A percentile compares a stretch with the other conserved stretches of the same genome.
These are phyloP conservation scores for Metopolophium dirhodum DNA, from an alignment of 1,140 invertebrate species.

Conservation along the genomic window DNA sequence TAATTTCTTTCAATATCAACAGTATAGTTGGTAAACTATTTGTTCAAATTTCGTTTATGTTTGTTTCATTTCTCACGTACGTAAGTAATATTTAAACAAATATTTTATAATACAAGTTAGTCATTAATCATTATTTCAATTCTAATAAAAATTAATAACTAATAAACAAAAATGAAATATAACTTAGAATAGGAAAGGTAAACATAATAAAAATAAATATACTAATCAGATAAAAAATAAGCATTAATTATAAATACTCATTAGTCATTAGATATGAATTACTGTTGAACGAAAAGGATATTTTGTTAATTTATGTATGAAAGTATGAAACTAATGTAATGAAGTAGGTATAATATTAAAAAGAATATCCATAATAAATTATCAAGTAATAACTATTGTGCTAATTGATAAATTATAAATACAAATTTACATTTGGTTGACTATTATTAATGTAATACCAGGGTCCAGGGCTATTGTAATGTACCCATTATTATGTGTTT, in stretches of 20 bases:
- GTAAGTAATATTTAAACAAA: neutral
- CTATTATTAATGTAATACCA: neutral
- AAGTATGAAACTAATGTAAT: neutral
- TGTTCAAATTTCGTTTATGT: neutral
- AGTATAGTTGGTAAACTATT: neutral
- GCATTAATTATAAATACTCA: neutral
- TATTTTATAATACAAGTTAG: neutral
- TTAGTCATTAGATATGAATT: neutral
- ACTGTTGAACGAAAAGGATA: neutral
- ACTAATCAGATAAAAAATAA: neutral
- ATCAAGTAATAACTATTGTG: neutral
- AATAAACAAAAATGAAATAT: neutral
- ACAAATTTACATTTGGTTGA: neutral
- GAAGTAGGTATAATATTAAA: neutral
- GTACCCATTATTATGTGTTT: neutral
- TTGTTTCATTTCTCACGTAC: neutral
- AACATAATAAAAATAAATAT: neutral
- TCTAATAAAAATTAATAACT: neutral
- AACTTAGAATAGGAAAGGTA: neutral
- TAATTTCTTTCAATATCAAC: neutral
- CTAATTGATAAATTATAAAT: neutral
- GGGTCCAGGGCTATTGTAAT: neutral
- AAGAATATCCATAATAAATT: neutral
- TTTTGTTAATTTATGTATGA: neutral
- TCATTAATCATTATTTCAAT: constrained; percentile 2